Base-by-base conservation (phyloP, 2,113 vertebrate genomes). In the Haliaeetus leucogaster region DNA sequence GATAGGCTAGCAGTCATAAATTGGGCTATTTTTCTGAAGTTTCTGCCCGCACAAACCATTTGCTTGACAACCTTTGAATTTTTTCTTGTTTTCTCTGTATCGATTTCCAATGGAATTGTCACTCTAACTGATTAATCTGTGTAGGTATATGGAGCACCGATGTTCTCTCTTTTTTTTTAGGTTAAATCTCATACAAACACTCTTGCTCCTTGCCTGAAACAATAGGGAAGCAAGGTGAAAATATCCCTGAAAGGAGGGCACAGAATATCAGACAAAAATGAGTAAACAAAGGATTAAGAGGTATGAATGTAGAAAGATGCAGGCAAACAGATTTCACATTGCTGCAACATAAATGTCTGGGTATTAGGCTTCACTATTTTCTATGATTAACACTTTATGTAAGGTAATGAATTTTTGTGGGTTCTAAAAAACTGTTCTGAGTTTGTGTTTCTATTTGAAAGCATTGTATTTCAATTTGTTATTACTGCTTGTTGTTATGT, bases 121-220 rank as follows among this genome's bases (percentile, higher is more conserved):
- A 85, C 79, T 93, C 38, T 80, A 95, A 91, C 63, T 97, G 94
- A 98, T 98, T 93, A 94, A 97, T 97, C 91, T 97, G 17, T 90
- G 91, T 58, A 59, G 63, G 30, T 42, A 36, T 78, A 55, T 79
- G 42, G 66, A 85, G 50, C 59, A 86, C 61, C 90, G 61, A 82
- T 94, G n/a, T 79, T 94, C 34, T 87, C 29, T 86, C 12, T 68
- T 78, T 55, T 38, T 38, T 43, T 82, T 48, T 70, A 50, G 76
- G 25, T 58, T 94, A 81, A 92, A 30, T 58, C 11, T 91, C 79
- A 66, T 52, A 71, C n/a, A 66, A 88, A 47, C 59, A 79, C 12
- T 63, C 71, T 58, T 96, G 53, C 10, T n/a, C 47, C 50, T 86
- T 92, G 72, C 5, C 59, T 63, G 79, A 62, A 68, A 71, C 56